phyloP scores from a whole-genome alignment of 2,888 invertebrate genomes.

The Coecobrya sp. region DNA sequence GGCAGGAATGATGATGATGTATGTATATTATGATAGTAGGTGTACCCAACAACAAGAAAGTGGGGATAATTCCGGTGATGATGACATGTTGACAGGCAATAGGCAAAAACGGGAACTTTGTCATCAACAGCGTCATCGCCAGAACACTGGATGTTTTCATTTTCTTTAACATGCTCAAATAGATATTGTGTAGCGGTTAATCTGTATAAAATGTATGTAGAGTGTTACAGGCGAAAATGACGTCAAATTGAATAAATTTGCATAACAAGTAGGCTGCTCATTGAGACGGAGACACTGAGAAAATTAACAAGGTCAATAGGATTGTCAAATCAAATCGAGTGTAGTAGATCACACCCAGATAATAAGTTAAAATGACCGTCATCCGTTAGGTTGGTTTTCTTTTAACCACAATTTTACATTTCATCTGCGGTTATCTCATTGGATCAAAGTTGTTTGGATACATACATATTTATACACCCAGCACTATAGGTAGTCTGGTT shows the following conservation, averaged over 20 bases:
- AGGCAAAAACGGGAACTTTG: background rate
- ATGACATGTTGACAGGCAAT: constrained; percentile 52
- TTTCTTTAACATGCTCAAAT: background rate
- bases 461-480: background rate
- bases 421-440: background rate
- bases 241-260: constrained; percentile 43
- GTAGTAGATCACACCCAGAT: background rate
- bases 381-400: background rate
- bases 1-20: background rate
- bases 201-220: background rate
- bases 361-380: background rate
- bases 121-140: background rate
- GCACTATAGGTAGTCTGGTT: background rate
- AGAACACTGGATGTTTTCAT: background rate
- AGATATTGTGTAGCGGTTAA: background rate
- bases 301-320: background rate
- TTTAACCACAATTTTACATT: constrained; percentile 13
- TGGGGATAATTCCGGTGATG: constrained; percentile 8
- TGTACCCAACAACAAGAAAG: background rate
- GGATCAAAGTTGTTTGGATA: background rate
- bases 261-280: background rate
- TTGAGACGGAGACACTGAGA: background rate
- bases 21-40: background rate
- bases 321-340: background rate
- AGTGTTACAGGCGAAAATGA: background rate